Evolutionary conservation across 2,888 invertebrate species (phyloP).

Genomic region (Protophormia terraenovae): DNA sequence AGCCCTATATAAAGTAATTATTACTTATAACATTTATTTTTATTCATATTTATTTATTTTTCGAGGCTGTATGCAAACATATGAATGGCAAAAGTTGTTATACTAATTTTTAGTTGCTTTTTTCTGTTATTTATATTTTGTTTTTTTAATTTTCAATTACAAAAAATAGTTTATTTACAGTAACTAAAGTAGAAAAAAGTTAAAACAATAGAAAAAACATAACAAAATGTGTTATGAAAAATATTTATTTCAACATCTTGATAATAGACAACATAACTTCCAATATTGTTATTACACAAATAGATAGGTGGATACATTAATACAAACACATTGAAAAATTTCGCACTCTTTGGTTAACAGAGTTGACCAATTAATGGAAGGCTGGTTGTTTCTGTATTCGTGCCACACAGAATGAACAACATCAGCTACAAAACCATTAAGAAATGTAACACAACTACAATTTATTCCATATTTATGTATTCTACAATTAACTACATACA

Average conservation of each 20-base stretch:
- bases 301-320: not conserved
- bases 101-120: constrained; percentile 9
- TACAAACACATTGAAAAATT: not conserved
- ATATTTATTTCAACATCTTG: constrained; percentile 48
- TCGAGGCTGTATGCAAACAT: not conserved
- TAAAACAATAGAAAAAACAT: not conserved
- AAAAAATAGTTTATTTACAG: constrained; percentile 15
- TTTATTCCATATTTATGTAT: constrained; percentile 34
- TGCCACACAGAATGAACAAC: constrained; percentile 50
- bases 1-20: too few species aligned
- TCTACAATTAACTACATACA: not conserved
- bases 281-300: constrained; percentile 46
- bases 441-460: constrained; percentile 63
- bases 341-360: constrained; percentile 43
- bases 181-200: not conserved
- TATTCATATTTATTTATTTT: not conserved
- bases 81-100: not conserved
- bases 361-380: constrained; percentile 77
- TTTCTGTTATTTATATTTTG: not conserved
- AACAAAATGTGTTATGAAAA: constrained; percentile 45
- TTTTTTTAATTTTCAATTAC: not conserved
- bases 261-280: constrained; percentile 43
- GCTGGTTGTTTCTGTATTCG: constrained; percentile 42
- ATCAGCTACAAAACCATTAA: constrained; percentile 50
- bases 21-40: too few species aligned